Percentiles rank a stretch among this genome's conserved stretches.
Conservation (phyloP, 1,140 invertebrate species). For the Bombus balteatus region DNA sequence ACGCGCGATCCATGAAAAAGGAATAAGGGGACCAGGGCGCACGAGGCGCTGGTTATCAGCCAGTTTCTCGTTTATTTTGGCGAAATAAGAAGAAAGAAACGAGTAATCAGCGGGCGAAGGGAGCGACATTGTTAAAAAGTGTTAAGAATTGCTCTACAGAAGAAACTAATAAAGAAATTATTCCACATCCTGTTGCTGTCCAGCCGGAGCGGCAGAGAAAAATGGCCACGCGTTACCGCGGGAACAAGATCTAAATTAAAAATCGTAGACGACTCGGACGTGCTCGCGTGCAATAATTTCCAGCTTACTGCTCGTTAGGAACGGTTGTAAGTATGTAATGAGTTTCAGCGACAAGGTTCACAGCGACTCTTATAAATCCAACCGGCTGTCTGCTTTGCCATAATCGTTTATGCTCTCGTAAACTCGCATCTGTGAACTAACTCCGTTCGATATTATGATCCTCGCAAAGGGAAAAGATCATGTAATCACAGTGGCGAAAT, state of each 20-base stretch:
- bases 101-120: background rate
- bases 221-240: constrained; percentile 1
- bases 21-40: no score
- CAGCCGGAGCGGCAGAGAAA: background rate
- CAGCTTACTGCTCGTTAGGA: constrained; percentile 29
- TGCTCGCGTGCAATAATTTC: constrained; percentile 27
- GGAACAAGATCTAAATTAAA: constrained; percentile 39
- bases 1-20: background rate
- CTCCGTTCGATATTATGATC: constrained; percentile 11
- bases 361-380: constrained; percentile 46
- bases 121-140: background rate
- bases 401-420: constrained; percentile 48
- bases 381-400: background rate
- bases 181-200: background rate
- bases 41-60: no score
- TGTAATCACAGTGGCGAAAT: background rate
- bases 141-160: background rate
- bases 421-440: constrained; percentile 30
- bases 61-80: background rate
- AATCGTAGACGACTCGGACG: constrained; percentile 19
- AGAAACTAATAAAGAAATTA: constrained; percentile 32
- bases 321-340: constrained; percentile 12
- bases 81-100: background rate
- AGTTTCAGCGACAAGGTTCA: constrained; percentile 27
- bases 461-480: background rate